A percentile compares a stretch with the other conserved stretches of the same genome.
Conservation (phyloP, 2,888 invertebrate genomes). For the Blera fallax region DNA sequence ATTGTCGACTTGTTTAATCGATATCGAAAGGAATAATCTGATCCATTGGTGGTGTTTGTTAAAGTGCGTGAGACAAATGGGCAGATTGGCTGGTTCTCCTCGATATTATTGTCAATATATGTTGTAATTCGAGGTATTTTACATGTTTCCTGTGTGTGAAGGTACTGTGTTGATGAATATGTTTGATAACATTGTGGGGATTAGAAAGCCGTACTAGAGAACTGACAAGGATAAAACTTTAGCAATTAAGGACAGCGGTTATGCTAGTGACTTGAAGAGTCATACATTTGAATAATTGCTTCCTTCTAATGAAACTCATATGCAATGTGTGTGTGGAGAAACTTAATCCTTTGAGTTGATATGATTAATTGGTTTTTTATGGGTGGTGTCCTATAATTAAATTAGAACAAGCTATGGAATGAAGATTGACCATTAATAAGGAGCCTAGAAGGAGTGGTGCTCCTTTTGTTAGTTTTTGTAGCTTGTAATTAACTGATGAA, state of each 20-base stretch:
- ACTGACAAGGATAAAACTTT: slow-evolving; percentile 11
- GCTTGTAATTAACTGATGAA: too few species aligned
- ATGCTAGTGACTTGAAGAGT: not conserved
- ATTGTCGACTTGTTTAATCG: slow-evolving; percentile 69
- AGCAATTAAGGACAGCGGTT: slow-evolving; percentile 26
- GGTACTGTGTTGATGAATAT: slow-evolving; percentile 12
- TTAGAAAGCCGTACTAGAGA: not conserved
- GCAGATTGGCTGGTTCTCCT: slow-evolving; percentile 40
- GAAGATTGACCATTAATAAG: not conserved
- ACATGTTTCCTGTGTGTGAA: not conserved
- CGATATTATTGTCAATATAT: slow-evolving; percentile 56
- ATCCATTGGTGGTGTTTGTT: slow-evolving; percentile 22
- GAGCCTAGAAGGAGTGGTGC: not conserved
- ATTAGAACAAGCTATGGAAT: not conserved
- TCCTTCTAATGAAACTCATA: not conserved
- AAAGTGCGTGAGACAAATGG: slow-evolving; percentile 62
- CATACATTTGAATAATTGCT: slow-evolving; percentile 8
- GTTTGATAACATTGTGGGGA: slow-evolving; percentile 12
- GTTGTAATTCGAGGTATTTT: slow-evolving; percentile 19
- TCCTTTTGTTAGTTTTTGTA: too few species aligned
- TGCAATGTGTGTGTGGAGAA: not conserved
- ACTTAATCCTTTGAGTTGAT: not conserved
- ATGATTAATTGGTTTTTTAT: not conserved
- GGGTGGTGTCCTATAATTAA: not conserved
- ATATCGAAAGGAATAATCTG: slow-evolving; percentile 53